Conservation (phyloP, 2,888 invertebrate genomes). For the Hypercompe scribonia region DNA sequence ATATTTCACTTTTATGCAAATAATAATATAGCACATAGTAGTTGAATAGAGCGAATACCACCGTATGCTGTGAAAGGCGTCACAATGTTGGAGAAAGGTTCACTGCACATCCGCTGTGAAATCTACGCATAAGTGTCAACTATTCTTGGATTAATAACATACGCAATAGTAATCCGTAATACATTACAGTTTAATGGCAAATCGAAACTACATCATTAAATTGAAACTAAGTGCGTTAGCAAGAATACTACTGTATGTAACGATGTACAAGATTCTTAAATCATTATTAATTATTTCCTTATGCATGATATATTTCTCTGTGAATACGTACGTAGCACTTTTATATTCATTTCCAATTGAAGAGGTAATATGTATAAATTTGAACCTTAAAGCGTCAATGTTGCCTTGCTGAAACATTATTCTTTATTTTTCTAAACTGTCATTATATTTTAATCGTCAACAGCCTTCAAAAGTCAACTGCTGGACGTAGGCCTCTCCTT, state of each 20-base stretch:
- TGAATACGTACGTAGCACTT: no score
- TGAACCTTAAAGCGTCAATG: no score
- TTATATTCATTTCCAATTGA: no score
- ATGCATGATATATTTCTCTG: neutral
- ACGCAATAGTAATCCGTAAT: slow-evolving; percentile 1
- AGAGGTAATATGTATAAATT: no score
- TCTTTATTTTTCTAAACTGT: no score
- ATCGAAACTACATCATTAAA: neutral
- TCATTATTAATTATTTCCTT: neutral
- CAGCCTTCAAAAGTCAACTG: no score
- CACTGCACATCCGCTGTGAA: neutral
- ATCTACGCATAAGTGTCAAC: neutral
- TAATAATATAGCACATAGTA: neutral
- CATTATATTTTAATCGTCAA: no score
- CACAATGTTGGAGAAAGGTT: slow-evolving; percentile 13
- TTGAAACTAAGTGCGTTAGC: neutral
- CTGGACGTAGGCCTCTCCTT: no score
- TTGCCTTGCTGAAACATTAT: no score
- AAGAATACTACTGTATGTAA: neutral
- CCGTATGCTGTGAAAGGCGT: neutral
- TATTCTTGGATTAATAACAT: neutral
- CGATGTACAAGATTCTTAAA: neutral
- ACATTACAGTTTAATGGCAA: neutral
- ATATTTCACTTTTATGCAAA: neutral
- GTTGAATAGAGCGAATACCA: neutral